Evolutionary conservation across 2,113 vertebrate species (phyloP).

Genomic region (Ptyas mucosa): DNA sequence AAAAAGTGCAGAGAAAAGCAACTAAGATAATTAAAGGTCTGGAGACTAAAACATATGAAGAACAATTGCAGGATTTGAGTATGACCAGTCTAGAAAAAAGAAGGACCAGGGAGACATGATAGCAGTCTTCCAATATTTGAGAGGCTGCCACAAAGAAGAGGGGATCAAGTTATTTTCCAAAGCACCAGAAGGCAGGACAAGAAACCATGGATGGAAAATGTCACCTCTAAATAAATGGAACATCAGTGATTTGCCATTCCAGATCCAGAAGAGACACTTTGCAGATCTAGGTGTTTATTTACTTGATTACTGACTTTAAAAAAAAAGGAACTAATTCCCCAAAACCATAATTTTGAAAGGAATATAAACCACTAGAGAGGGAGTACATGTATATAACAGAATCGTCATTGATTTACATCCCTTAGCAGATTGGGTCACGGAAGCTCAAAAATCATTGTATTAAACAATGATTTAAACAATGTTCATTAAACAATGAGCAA

Average conservation of each 20-base stretch:
- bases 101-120: too few species aligned
- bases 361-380: background rate
- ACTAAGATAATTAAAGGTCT: too few species aligned
- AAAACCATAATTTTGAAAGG: background rate
- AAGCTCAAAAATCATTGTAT: background rate
- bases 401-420: background rate
- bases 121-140: too few species aligned
- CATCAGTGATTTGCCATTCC: background rate
- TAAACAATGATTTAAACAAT: background rate
- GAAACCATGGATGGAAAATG: background rate
- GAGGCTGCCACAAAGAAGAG: too few species aligned
- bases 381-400: background rate
- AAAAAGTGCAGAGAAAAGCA: too few species aligned
- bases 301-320: background rate
- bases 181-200: too few species aligned
- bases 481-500: background rate
- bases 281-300: background rate
- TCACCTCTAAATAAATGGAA: background rate
- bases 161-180: too few species aligned
- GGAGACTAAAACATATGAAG: too few species aligned
- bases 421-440: background rate
- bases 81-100: too few species aligned
- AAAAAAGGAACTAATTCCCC: background rate
- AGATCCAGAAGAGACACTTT: background rate
- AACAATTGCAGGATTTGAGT: too few species aligned